Base-by-base conservation (phyloP, 2,797 vertebrate species). In the Clangula hyemalis region DNA sequence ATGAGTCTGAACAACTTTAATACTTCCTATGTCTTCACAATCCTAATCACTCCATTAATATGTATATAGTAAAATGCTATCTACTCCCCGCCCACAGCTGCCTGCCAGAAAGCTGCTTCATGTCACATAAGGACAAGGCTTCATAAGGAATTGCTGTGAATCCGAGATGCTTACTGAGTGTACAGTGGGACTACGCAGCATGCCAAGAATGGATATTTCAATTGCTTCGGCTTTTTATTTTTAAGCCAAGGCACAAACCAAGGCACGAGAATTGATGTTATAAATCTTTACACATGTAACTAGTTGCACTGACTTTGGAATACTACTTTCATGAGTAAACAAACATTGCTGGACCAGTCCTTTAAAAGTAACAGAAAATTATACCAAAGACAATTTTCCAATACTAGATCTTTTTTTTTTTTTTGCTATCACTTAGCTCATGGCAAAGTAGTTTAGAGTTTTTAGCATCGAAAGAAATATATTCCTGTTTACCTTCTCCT, bases 211-310 rank as follows among this genome's bases (percentile, higher is more conserved):
- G 54, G 65, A 58, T 68, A 84, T 30, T 84, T 71, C 49, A 72
- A 24, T 80, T 84, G 69, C 69, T 71, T 75, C 49, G 27, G 60
- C 49, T 87, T 92, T 87, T 84, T 90, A 75, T 62, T 92, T 92
- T 84, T 72, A 84, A 90, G 51, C 69, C 65, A 80, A 90, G 47
- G 69, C 4, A 5, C 65, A 75, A 75, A 53, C 82, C 77, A 91
- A 84, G 58, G 32, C 61, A 71, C 57, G 53, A 87, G 47, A 30
- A 54, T 5, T 72, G 30, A 69, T 72, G 60, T 70, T 84, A 72
- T 87, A 87, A 94, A 87, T 87, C 70, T 43, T 80, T 62, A 68
- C 64, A 58, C 64, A 57, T 72, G 54, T 54, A 90, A 80, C 65
- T 27, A 72, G 64, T 28, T 72, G 43, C 74, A 79, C 47, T 92